Conservation (phyloP, 2,113 vertebrate genomes). For the Siphamia tubifer region DNA sequence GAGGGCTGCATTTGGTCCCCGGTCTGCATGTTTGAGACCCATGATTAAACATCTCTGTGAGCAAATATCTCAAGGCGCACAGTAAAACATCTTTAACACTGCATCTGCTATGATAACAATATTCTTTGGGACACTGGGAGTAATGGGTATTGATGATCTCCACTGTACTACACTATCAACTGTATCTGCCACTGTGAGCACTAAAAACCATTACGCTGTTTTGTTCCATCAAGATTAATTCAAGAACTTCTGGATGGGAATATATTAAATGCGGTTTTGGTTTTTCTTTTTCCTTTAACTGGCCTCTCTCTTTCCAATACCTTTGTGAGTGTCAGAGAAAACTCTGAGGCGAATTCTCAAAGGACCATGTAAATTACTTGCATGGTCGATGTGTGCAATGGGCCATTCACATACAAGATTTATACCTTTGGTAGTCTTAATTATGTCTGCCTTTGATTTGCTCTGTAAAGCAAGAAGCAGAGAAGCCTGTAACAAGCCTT, state of each 20-base stretch:
- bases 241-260: neutral
- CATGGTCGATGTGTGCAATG: slow-evolving; percentile 72
- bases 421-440: slow-evolving; percentile 75
- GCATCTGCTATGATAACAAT: neutral
- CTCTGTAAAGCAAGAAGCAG: slow-evolving; percentile 75
- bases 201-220: neutral
- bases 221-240: neutral
- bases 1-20: too few species aligned
- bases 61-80: neutral
- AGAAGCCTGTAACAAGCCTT: slow-evolving; percentile 64
- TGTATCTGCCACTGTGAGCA: neutral
- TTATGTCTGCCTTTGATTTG: slow-evolving; percentile 77
- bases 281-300: neutral
- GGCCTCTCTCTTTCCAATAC: slow-evolving; percentile 8
- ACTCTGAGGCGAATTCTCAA: slow-evolving; percentile 63
- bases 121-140: neutral
- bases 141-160: slow-evolving; percentile 3
- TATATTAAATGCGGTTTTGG: neutral
- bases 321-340: slow-evolving; percentile 54
- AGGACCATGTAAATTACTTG: slow-evolving; percentile 74
- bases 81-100: neutral
- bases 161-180: neutral
- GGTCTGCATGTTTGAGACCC: too few species aligned
- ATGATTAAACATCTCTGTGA: neutral
- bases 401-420: slow-evolving; percentile 75